Evolutionary conservation across 2,113 vertebrate species (phyloP), one percentile per base, ranked within the genome.

Genomic region (Clarias macrocephalus): DNA sequence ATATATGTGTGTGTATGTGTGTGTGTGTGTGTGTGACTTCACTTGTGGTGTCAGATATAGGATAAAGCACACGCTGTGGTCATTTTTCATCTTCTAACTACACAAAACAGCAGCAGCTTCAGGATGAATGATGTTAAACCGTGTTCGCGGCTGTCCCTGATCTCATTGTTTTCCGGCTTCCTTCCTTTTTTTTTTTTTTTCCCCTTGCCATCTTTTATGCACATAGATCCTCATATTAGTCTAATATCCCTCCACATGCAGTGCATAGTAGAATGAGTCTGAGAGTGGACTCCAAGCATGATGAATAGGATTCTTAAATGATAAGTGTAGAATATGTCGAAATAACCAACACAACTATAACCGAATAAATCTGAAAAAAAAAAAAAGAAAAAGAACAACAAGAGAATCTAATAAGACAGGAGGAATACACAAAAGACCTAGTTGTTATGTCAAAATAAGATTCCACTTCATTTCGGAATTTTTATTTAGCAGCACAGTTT

Each of bases 11-110:
- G 25, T 30, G 77, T 23, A 30, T 60, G 28, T 82, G 21, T 65
- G 19, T 62, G 80, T 81, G 80, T 42, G 80, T 42, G 33, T 33
- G 80, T 66, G 25, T 68, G 48, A 25, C 4, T 28, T 3, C 1
- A 2, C 25, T 60, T 73, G 70, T 63, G 63, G 57, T 63, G 13
- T n/a, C 15, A 37, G 62, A 79, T 63, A 21, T 28, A 63, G 42
- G 52, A 73, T 84, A 33, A 84, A 21, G 33, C 56, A 79, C 60
- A 16, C 13, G 42, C 15, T 65, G 42, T 60, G n/a, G 59, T 79
- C 25, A 85, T 85, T 85, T 85, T 85, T 79, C 73, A 79, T 66
- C 37, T 77, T 28, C 48, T 8, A 54, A n/a, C 48, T 54, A n/a
- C 77, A 80, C 77, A 80, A 37, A 80, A 60, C 77, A 80, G 77